phyloP scores from a whole-genome alignment of 2,797 vertebrate species.

The Fringilla coelebs region DNA sequence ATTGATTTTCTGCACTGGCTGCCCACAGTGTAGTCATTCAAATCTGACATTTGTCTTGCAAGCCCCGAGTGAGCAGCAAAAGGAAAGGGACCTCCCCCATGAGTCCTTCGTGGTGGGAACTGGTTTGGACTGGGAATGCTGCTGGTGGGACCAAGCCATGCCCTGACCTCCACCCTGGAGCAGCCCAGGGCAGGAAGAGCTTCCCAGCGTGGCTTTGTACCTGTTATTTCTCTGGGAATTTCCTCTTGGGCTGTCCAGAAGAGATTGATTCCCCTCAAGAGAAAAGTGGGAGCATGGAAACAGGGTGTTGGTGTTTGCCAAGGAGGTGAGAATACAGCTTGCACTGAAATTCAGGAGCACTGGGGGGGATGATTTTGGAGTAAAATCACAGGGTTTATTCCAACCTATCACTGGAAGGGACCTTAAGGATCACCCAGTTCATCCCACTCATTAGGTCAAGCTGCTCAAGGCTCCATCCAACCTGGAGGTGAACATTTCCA shows the following conservation, averaged over 20 bases:
- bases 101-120: fast-evolving
- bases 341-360: background rate
- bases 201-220: background rate
- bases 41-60: background rate
- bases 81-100: background rate
- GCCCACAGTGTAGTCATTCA: conserved; percentile 29
- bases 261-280: background rate
- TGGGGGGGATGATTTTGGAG: background rate
- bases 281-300: background rate
- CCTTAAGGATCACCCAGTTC: background rate
- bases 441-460: background rate
- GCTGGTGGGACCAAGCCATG: background rate
- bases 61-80: background rate
- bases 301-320: background rate
- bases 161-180: background rate
- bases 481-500: background rate
- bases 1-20: conserved; percentile 59
- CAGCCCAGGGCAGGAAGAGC: background rate
- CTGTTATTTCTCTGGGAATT: background rate
- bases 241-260: background rate
- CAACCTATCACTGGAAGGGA: background rate
- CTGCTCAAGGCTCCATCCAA: background rate
- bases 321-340: background rate
- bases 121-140: background rate
- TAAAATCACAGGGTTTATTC: background rate